Evolutionary conservation across 2,888 invertebrate genomes (phyloP), one percentile per base, ranked within the genome.

Genomic region (Euspilapteryx auroguttella): DNA sequence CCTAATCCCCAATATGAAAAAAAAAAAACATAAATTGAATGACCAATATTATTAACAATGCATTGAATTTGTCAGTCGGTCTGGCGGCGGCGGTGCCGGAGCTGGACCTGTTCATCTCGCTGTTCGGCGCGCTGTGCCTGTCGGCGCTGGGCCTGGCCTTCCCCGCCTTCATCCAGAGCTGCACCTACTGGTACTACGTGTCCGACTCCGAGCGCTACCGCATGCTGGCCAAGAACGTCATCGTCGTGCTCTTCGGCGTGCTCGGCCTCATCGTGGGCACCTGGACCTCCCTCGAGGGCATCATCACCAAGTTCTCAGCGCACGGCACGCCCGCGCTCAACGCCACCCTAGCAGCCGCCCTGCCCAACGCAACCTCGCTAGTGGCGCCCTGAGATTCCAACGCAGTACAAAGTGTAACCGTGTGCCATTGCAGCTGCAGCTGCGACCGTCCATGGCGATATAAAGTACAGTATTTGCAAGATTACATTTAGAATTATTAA

Each of bases 91-190:
- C 88, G 1, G 87, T 95, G 32, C 94, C 95, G 0, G 85, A 89
- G 44, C 63, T 94, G 49, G 89, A 89, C 33, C 69, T 91, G 25
- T 89, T 92, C 44, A 85, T 85, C 36, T 87, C 89, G 0, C 66
- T 89, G 24, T 86, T 89, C 46, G 95, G 95, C n/a, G 94, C 95
- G 0, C 78, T 95, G 2, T 92, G 93, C 37, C 76, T 94, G 25
- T 92, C 94, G 0, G 89, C 89, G 0, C 78, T 95, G 31, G 94
- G 95, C 1, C 77, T 96, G 25, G 89, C 92, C 2, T 89, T 95
- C 55, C 95, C 95, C 7, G 93, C 95, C 1, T 69, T 93, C 35
- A 89, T 96, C 40, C 89, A 95, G 49, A 81, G 87, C 38, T 85
- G 87, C 54, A 86, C 89, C 0, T 86, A 86, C 53, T 94, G 91